Percentiles rank a stretch among this genome's conserved stretches.
These are phyloP conservation scores for Rhea americana DNA, from an alignment of 2,113 vertebrate species.

Conservation along the genomic window DNA sequence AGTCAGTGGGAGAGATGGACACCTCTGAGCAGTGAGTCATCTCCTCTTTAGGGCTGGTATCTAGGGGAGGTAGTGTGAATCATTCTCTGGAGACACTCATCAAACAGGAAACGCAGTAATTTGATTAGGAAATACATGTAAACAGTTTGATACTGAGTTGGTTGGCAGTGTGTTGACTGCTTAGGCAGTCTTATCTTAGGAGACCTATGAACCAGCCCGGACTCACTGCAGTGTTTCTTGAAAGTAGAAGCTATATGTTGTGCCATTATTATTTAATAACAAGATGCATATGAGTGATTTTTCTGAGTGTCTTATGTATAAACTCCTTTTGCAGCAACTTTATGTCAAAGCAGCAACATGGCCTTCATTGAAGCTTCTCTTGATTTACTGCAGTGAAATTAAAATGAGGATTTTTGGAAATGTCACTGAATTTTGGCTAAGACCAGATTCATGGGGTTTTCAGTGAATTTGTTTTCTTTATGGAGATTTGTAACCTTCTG, in stretches of 20 bases:
- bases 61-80: constrained; percentile 13
- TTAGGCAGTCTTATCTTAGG: neutral
- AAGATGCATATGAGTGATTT: neutral
- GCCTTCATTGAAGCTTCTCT: neutral
- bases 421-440: neutral
- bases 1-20: neutral
- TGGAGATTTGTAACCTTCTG: neutral
- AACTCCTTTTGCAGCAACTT: neutral
- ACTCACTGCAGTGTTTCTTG: neutral
- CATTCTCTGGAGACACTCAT: neutral
- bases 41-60: neutral
- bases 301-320: neutral
- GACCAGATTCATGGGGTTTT: neutral
- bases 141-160: neutral
- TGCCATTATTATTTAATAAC: neutral
- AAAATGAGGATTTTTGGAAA: neutral
- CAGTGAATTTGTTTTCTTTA: neutral
- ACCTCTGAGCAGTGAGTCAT: constrained; percentile 37
- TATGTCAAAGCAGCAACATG: neutral
- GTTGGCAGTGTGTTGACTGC: neutral
- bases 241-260: neutral
- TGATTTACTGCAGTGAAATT: neutral
- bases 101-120: neutral
- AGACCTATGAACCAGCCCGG: neutral
- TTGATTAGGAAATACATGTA: neutral